Evolutionary conservation across 2,888 invertebrate species (phyloP).

Genomic region (Eubasilissa splendida): DNA sequence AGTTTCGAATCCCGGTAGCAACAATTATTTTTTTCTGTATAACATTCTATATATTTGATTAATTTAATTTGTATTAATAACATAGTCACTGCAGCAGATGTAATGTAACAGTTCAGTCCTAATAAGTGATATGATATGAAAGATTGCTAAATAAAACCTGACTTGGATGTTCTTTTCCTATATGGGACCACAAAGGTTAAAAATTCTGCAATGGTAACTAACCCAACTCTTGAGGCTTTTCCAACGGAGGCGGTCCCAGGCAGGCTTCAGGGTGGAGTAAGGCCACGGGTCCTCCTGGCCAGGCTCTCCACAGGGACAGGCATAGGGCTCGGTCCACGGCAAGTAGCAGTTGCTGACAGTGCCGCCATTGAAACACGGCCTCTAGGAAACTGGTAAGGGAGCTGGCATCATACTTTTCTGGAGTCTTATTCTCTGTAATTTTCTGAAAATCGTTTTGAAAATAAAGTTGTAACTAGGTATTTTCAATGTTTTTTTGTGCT

Average conservation of each 20-base stretch:
- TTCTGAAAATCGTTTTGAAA: conserved; percentile 1
- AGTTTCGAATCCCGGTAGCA: too few species aligned
- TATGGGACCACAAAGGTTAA: too few species aligned
- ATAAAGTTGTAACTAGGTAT: too few species aligned
- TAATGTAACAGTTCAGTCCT: too few species aligned
- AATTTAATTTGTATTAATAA: too few species aligned
- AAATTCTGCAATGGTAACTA: not conserved
- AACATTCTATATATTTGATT: too few species aligned
- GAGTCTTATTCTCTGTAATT: conserved; percentile 19
- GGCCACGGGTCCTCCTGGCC: conserved; percentile 31
- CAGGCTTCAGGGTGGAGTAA: conserved; percentile 35
- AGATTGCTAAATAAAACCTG: too few species aligned
- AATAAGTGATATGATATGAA: too few species aligned
- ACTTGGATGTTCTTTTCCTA: too few species aligned
- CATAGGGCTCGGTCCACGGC: not conserved
- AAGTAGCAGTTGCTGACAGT: conserved; percentile 30
- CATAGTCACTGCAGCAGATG: too few species aligned
- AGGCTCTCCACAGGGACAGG: conserved; percentile 19
- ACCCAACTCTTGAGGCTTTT: not conserved
- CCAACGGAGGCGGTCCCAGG: conserved; percentile 13
- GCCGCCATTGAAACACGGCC: not conserved
- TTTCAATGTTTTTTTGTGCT: too few species aligned
- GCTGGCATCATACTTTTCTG: conserved; percentile 14
- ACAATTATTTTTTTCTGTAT: too few species aligned
- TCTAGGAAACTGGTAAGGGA: conserved; percentile 12